A percentile compares a stretch with the other conserved stretches of the same genome.
Evolutionary conservation across 2,888 invertebrate species (phyloP).

Genomic region (Autographa pulchrina): DNA sequence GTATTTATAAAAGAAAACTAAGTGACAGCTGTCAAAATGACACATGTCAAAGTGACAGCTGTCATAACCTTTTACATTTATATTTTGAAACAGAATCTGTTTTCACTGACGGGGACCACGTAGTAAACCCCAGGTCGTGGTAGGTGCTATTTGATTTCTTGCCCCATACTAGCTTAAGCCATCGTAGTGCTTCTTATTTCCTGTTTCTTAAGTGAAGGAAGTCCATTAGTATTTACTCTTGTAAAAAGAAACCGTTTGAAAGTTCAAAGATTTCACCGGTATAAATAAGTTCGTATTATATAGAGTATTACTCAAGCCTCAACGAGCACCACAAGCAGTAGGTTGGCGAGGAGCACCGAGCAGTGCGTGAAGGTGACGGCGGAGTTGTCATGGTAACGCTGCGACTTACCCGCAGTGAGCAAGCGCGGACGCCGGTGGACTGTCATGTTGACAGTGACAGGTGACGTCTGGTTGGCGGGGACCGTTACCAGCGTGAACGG

Average conservation of each 20-base stretch:
- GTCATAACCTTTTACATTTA: background rate
- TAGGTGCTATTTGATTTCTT: no score
- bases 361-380: slow-evolving; percentile 73
- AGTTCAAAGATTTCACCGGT: background rate
- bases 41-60: background rate
- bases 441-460: slow-evolving; percentile 67
- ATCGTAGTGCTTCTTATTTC: no score
- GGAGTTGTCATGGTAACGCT: slow-evolving; percentile 72
- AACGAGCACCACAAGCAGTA: slow-evolving; percentile 72
- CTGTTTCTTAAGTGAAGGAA: no score
- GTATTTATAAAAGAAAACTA: background rate
- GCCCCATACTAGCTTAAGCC: no score
- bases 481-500: slow-evolving; percentile 68
- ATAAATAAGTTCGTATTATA: background rate
- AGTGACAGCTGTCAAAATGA: background rate
- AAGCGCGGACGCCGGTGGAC: slow-evolving; percentile 67
- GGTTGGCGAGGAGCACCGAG: slow-evolving; percentile 70
- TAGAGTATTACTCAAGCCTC: slow-evolving; percentile 57
- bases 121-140: no score
- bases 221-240: no score
- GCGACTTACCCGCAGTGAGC: slow-evolving; percentile 78
- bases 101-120: no score
- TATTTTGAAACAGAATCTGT: no score
- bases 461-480: slow-evolving; percentile 70
- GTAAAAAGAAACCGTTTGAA: no score